Evolutionary conservation across 2,888 invertebrate genomes (phyloP).

Genomic region (Temnothorax ravouxi): DNA sequence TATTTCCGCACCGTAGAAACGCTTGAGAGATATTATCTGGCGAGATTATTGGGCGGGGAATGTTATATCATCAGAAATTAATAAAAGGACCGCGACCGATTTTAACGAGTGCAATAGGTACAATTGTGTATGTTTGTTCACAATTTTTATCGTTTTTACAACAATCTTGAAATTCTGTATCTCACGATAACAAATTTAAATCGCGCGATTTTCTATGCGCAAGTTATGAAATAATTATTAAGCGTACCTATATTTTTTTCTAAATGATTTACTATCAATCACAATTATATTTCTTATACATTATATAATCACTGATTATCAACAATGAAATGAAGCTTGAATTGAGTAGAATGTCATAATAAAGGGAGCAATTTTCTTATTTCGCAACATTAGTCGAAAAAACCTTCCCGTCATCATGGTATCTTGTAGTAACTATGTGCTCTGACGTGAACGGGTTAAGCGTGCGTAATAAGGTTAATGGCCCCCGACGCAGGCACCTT

Average conservation of each 20-base stretch:
- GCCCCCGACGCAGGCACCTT: constrained; percentile 51
- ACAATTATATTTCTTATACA: background rate
- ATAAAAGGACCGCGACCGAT: background rate
- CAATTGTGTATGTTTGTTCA: background rate
- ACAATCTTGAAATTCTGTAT: background rate
- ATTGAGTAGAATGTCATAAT: background rate
- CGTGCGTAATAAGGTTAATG: constrained; percentile 52
- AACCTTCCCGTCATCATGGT: background rate
- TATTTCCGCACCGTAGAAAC: constrained; percentile 26
- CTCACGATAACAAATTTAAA: background rate
- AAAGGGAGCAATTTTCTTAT: constrained; percentile 20
- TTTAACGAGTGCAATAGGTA: background rate
- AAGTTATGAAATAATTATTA: constrained; percentile 1
- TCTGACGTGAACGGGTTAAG: constrained; percentile 47
- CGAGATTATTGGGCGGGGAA: constrained; percentile 16
- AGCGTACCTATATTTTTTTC: background rate
- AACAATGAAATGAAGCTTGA: background rate
- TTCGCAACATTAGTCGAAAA: constrained; percentile 32
- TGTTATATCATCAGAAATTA: constrained; percentile 24
- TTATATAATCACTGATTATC: background rate
- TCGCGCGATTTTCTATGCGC: background rate
- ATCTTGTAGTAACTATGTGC: constrained; percentile 2
- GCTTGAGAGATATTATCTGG: background rate
- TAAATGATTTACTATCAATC: background rate
- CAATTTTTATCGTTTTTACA: constrained; percentile 3